Evolutionary conservation across 1,140 invertebrate species (phyloP).

Genomic region (Drosophila arizonae): DNA sequence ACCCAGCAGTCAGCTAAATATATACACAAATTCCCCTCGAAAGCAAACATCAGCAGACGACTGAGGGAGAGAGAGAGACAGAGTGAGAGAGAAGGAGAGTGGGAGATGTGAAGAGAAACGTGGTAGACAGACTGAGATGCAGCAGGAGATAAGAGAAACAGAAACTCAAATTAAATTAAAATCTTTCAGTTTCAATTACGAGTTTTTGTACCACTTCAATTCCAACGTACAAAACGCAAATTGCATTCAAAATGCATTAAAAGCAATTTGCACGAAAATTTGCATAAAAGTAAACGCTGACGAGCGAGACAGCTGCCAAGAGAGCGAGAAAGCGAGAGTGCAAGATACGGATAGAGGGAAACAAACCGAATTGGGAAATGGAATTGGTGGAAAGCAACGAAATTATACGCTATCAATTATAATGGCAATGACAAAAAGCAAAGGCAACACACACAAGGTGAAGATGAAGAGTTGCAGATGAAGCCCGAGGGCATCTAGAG

Average conservation of each 20-base stretch:
- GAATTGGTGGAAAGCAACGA: slow-evolving; percentile 50
- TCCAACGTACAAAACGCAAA: slow-evolving; percentile 80
- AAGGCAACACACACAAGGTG: slow-evolving; percentile 64
- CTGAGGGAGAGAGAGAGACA: not conserved
- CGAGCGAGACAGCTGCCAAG: slow-evolving; percentile 18
- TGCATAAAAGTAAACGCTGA: slow-evolving; percentile 65
- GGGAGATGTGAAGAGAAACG: slow-evolving; percentile 3
- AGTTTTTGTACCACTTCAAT: slow-evolving; percentile 80
- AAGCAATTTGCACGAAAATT: slow-evolving; percentile 81
- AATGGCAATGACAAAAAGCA: slow-evolving; percentile 80
- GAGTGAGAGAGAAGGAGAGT: slow-evolving; percentile 4
- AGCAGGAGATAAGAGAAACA: slow-evolving; percentile 71
- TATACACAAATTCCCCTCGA: slow-evolving; percentile 30
- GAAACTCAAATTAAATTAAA: slow-evolving; percentile 81
- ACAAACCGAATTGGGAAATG: slow-evolving; percentile 20
- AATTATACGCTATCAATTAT: slow-evolving; percentile 80
- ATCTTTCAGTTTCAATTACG: slow-evolving; percentile 81
- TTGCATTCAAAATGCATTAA: slow-evolving; percentile 81
- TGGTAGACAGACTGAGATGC: slow-evolving; percentile 40
- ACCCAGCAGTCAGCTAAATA: slow-evolving; percentile 26
- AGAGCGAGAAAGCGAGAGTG: not conserved
- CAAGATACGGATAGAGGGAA: not conserved
- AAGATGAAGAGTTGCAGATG: slow-evolving; percentile 58
- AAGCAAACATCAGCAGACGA: slow-evolving; percentile 24
- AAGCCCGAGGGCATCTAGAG: not conserved